Percentiles rank a stretch among this genome's conserved stretches.
These are phyloP conservation scores for Hypsibius dujardini DNA, from an alignment of 1,140 invertebrate genomes.

Conservation along the genomic window DNA sequence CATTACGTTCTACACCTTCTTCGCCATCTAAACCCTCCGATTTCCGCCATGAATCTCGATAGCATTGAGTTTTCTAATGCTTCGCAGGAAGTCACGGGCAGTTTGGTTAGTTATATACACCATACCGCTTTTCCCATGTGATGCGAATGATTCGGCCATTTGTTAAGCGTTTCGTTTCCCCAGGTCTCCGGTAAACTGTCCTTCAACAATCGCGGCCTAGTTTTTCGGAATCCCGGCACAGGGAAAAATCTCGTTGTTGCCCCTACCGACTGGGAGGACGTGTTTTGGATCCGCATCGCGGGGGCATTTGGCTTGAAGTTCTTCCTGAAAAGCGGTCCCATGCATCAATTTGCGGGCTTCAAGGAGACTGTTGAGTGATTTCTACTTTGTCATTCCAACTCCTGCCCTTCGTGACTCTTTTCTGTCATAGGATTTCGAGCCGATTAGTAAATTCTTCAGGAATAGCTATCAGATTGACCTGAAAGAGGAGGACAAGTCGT, in stretches of 20 bases:
- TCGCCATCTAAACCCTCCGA: no score
- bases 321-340: conserved; percentile 68
- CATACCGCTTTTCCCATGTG: neutral
- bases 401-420: neutral
- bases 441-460: conserved; percentile 57
- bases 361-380: conserved; percentile 56
- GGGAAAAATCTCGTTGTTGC: conserved; percentile 84
- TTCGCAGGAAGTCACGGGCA: neutral
- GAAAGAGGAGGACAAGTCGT: conserved; percentile 71
- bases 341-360: conserved; percentile 83
- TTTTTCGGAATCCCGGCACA: conserved; percentile 88
- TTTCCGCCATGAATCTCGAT: conserved; percentile 9
- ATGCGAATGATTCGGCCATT: neutral
- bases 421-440: conserved; percentile 30
- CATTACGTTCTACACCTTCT: no score
- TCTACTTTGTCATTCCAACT: conserved; percentile 18
- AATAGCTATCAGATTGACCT: conserved; percentile 63
- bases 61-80: conserved; percentile 6
- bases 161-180: neutral
- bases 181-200: conserved; percentile 55
- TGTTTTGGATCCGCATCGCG: conserved; percentile 78
- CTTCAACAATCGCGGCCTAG: conserved; percentile 69
- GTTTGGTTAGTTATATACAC: neutral
- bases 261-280: conserved; percentile 63
- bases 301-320: conserved; percentile 70